phyloP scores from a whole-genome alignment of 2,113 vertebrate species.

The Crypturellus undulatus region DNA sequence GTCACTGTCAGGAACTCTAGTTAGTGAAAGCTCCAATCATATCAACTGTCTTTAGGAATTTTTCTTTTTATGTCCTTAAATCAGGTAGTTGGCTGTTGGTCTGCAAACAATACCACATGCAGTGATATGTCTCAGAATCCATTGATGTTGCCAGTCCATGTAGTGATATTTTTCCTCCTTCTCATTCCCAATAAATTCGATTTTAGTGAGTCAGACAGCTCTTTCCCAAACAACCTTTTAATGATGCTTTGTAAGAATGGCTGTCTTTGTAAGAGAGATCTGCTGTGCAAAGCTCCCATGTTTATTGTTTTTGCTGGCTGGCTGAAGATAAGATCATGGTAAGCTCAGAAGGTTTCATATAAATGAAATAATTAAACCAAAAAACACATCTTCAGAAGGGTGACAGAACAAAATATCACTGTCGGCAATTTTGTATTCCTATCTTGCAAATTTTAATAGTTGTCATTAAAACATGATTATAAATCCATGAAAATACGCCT shows the following conservation, averaged over 20 bases:
- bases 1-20: not conserved
- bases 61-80: not conserved
- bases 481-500: not conserved
- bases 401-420: not conserved
- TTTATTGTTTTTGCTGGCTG: conserved; percentile 34
- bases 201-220: not conserved
- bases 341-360: not conserved
- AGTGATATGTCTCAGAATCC: not conserved
- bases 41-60: not conserved
- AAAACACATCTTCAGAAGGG: not conserved
- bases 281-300: conserved; percentile 17
- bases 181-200: not conserved
- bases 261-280: not conserved
- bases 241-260: not conserved
- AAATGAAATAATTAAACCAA: conserved; percentile 13
- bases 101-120: not conserved
- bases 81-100: not conserved
- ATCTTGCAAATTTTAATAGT: not conserved
- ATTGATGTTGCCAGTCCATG: not conserved
- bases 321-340: not conserved
- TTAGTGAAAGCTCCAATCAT: not conserved
- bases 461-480: not conserved
- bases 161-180: not conserved
- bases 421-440: not conserved
- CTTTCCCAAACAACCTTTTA: not conserved